These are phyloP conservation scores for Pyrrhia umbra DNA, from an alignment of 2,888 invertebrate species.

Conservation along the genomic window DNA sequence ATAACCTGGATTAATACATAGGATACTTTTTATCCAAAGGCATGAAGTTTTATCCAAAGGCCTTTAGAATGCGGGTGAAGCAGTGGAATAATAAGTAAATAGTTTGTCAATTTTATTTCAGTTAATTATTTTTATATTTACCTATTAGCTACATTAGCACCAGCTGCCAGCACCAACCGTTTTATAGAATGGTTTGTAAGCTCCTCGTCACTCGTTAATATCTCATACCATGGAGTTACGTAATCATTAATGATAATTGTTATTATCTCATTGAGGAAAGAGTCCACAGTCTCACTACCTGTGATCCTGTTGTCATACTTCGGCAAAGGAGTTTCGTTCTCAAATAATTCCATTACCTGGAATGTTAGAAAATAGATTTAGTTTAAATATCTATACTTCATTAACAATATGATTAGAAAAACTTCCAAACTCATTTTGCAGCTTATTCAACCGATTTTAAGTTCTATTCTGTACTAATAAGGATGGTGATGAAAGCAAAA, in stretches of 20 bases:
- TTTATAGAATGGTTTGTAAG: constrained; percentile 92
- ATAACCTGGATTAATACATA: too few species aligned
- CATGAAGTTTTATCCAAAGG: too few species aligned
- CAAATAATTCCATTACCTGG: constrained; percentile 82
- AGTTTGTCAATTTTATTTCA: too few species aligned
- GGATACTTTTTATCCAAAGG: too few species aligned
- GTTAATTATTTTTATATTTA: constrained; percentile 66
- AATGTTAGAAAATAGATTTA: constrained; percentile 26
- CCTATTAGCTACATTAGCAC: constrained; percentile 92
- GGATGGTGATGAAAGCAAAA: too few species aligned
- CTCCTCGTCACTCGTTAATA: constrained; percentile 93
- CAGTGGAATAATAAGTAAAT: too few species aligned
- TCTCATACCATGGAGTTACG: constrained; percentile 93
- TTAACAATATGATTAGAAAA: too few species aligned
- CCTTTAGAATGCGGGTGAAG: too few species aligned
- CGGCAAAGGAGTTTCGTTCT: constrained; percentile 70
- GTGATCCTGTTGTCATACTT: constrained; percentile 92
- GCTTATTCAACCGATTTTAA: too few species aligned
- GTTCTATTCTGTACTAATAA: too few species aligned
- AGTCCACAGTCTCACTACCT: constrained; percentile 96
- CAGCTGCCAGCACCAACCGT: constrained; percentile 92
- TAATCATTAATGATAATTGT: constrained; percentile 95
- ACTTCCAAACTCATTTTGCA: too few species aligned
- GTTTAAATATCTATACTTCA: neutral
- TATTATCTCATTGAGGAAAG: constrained; percentile 95